Conservation (phyloP, 2,113 vertebrate genomes). For the Sialia sialis region DNA sequence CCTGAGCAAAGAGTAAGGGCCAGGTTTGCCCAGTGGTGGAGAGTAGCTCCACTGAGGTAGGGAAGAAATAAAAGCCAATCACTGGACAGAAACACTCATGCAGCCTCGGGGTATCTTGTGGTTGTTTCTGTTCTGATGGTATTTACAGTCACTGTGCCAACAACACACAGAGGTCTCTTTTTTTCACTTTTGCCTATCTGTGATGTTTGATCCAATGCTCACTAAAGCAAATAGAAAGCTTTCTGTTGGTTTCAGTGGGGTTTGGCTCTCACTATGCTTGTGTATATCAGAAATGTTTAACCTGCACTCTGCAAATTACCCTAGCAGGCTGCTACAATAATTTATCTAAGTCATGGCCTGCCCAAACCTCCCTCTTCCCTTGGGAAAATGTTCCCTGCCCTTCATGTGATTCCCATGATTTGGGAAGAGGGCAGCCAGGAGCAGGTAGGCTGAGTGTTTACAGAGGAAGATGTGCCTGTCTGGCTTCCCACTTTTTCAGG, state of each 20-base stretch:
- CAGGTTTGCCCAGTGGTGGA: neutral
- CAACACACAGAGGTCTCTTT: neutral
- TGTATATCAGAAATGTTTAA: neutral
- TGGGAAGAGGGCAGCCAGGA: neutral
- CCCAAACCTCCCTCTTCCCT: neutral
- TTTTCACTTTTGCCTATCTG: neutral
- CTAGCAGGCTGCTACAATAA: neutral
- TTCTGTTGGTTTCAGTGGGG: neutral
- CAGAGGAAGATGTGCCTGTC: neutral
- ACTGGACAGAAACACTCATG: neutral
- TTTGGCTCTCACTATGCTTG: neutral
- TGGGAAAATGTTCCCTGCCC: neutral
- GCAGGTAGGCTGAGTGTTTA: neutral
- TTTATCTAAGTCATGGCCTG: neutral
- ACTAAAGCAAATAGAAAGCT: neutral
- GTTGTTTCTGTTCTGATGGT: neutral
- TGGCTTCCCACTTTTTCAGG: neutral
- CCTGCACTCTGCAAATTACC: neutral
- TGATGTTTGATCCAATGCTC: neutral
- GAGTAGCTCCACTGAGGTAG: neutral
- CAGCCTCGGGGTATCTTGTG: accelerated
- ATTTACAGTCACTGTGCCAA: neutral
- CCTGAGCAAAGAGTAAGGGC: neutral
- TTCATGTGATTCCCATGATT: neutral
- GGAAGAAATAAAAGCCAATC: neutral